These are phyloP conservation scores for Sinonovacula constricta DNA, from an alignment of 1,140 invertebrate species.

Conservation along the genomic window DNA sequence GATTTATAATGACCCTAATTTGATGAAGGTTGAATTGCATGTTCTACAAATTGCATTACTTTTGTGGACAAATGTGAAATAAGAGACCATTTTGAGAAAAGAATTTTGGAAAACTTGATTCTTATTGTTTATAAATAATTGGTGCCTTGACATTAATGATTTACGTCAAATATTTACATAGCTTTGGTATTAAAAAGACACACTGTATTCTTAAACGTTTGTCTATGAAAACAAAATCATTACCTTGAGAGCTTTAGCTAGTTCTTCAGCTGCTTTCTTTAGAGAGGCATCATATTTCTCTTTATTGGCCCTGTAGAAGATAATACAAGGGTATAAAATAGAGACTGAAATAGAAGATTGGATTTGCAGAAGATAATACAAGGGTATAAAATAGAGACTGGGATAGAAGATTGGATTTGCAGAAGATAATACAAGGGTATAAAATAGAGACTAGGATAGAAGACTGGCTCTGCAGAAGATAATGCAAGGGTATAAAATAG, in stretches of 20 bases:
- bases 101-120: too few species aligned
- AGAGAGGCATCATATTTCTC: conserved; percentile 54
- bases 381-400: background rate
- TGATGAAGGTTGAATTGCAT: too few species aligned
- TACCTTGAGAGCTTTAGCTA: conserved; percentile 53
- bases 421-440: conserved; percentile 21
- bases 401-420: conserved; percentile 55
- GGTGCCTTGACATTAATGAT: too few species aligned
- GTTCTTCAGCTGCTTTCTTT: conserved; percentile 56
- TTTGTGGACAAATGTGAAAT: too few species aligned
- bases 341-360: conserved; percentile 11
- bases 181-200: too few species aligned
- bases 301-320: conserved; percentile 55
- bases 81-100: too few species aligned
- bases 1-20: too few species aligned
- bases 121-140: too few species aligned
- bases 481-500: background rate
- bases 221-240: too few species aligned
- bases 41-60: too few species aligned
- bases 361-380: conserved; percentile 49
- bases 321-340: background rate
- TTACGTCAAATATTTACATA: too few species aligned
- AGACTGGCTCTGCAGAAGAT: conserved; percentile 54
- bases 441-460: background rate
- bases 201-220: too few species aligned